Evolutionary conservation across 35 echinoderm and acorn worm genomes (phyloP), one percentile per base, ranked within the genome.

Genomic region (Stichopus chloronotus): DNA sequence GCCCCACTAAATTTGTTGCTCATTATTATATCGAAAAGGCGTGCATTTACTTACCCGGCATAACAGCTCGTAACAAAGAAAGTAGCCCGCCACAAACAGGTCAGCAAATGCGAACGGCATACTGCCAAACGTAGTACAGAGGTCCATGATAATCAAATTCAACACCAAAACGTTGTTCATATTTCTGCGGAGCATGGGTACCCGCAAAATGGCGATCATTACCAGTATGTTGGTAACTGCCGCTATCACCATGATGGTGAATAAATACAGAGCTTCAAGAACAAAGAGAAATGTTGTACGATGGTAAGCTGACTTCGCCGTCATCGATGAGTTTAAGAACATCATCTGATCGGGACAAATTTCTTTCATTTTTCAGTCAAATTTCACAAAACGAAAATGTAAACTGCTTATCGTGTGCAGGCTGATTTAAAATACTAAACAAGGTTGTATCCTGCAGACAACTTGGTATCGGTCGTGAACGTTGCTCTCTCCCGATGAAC

Each of bases 101-200:
- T 88, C 86, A 22, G 57, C 57, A n/a, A 88, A 52, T 25, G 57
- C 10, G 30, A 88, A 88, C 19, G 86, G 86, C 86, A 88, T 88
- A 69, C 86, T 88, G 4, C 86, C 86, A 16, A 69, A 8, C 4
- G 86, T 69, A 4, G 86, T 69, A 14, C 58, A 43, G 5, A 88
- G 86, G 63, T 88, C 86, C 55, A 88, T 61, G 23, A 88, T 43
- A 7, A 60, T 63, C 19, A 88, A 23, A 58, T 88, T 88, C 5
- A 88, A 61, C 8, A 88, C 25, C 20, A 88, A 63, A 9, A 88
- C 52, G 25, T 88, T 88, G 86, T 88, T 60, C 8, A 63, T 52
- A 25, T 88, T 88, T 63, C 61, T 19, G 16, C 86, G 86, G 11
- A 88, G 57, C 22, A 52, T 88, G 6, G 57, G 57, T 8, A 88